Percentiles rank a stretch among this genome's conserved stretches.
Conservation (phyloP, 2,113 vertebrate species). For the Cebidichthys violaceus region DNA sequence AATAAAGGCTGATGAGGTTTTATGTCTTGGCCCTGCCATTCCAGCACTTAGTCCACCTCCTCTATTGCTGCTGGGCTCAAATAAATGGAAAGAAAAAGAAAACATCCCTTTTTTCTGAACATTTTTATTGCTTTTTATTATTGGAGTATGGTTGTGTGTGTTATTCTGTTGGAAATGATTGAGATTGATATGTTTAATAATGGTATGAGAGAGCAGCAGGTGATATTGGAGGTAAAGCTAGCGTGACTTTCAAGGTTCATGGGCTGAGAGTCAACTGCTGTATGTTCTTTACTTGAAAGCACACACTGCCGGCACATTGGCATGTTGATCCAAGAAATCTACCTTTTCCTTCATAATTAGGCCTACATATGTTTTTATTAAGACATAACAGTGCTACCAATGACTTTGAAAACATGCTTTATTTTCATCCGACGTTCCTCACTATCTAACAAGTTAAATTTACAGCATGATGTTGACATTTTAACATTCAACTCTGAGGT, state of each 20-base stretch:
- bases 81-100: slow-evolving; percentile 71
- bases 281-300: slow-evolving; percentile 30
- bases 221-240: slow-evolving; percentile 42
- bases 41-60: slow-evolving; percentile 49
- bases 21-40: slow-evolving; percentile 60
- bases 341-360: not conserved
- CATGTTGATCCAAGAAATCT: not conserved
- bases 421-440: too few species aligned
- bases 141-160: slow-evolving; percentile 54
- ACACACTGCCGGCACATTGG: not conserved
- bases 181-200: slow-evolving; percentile 74
- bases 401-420: not conserved
- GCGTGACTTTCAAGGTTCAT: slow-evolving; percentile 50
- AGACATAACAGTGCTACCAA: not conserved
- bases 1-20: slow-evolving; percentile 77
- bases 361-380: not conserved
- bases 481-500: not conserved
- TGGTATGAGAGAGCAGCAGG: slow-evolving; percentile 38
- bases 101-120: slow-evolving; percentile 50
- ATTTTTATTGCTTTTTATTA: slow-evolving; percentile 80
- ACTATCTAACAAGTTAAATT: not conserved
- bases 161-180: slow-evolving; percentile 53
- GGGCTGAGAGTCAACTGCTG: not conserved
- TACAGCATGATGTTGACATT: not conserved
- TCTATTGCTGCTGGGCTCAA: slow-evolving; percentile 69